These are phyloP conservation scores for Cephalopholis sonnerati DNA, from an alignment of 2,113 vertebrate species.

Conservation along the genomic window DNA sequence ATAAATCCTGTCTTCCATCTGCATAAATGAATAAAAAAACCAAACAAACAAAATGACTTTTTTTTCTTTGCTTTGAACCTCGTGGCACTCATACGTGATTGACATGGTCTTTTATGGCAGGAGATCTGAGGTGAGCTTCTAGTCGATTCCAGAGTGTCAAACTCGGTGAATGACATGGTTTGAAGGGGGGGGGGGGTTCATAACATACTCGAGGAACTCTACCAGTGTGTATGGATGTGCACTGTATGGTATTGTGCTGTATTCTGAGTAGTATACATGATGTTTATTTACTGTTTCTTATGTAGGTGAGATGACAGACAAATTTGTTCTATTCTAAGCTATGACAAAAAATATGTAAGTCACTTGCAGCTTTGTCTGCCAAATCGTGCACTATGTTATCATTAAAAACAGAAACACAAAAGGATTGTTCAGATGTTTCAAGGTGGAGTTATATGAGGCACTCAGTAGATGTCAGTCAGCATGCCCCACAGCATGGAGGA, in stretches of 20 bases:
- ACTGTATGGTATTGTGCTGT: background rate
- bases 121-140: constrained; percentile 8
- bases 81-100: background rate
- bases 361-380: background rate
- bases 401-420: background rate
- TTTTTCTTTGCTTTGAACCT: constrained; percentile 17
- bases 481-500: too few relatives aligned
- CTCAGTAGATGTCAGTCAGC: too few relatives aligned
- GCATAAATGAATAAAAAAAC: constrained; percentile 7
- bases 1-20: background rate
- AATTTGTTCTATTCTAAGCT: background rate
- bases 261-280: background rate
- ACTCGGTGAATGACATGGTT: background rate
- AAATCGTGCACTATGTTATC: background rate
- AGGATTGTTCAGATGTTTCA: too few relatives aligned
- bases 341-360: background rate
- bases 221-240: background rate
- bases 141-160: background rate
- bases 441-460: too few relatives aligned
- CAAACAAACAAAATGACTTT: background rate
- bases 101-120: constrained; percentile 10
- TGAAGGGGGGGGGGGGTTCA: background rate
- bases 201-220: background rate
- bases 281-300: background rate
- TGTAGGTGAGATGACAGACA: background rate